Base-by-base conservation (phyloP, 37 sponge, comb jelly and placozoan species). In the Eunapius fragilis region DNA sequence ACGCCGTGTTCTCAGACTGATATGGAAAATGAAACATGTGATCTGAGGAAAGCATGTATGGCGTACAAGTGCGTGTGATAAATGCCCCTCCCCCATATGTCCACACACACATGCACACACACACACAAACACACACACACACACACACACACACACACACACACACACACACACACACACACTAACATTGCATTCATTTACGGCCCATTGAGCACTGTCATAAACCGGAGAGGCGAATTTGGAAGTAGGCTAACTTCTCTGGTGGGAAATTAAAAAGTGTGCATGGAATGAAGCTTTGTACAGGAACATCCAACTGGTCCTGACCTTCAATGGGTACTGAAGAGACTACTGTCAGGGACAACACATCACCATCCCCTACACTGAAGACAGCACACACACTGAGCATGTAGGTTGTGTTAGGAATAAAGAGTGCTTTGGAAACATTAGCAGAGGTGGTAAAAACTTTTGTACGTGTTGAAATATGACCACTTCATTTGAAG, bases 241-340 rank as follows among this genome's bases (percentile, higher is more conserved):
- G 78, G 33, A 85, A 77, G 31, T 45, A 85, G 27, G 41, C 86
- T 9, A 70, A 37, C 34, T 71, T 37, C 37, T 85, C 86, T 85
- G 45, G 78, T 41, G 41, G 3, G 6, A 41, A 41, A 41, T 41
- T 41, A n/a, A 41, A 3, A 41, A 9, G 41, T 41, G 41, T 41
- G 3, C 6, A 41, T 6, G 41, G 3, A 41, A 6, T 41, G 6
- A 41, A 41, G 6, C 41, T n/a, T 41, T 9, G 41, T 3, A 6
- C 3, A 3, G 3, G 41, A 41, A 41, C 4, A 11, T 7, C 4
- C 25, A 2, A 25, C 2, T 75, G 75, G 26, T 72, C 10, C 73
- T 0, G 4, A 75, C 75, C 75, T 75, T 37, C 75, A 75, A 31
- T 7, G 34, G 75, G 75, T 25, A 0, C 75, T 24, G 33, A 30